Conservation (phyloP, 2,113 vertebrate species). For the Colistium nudipinnis region DNA sequence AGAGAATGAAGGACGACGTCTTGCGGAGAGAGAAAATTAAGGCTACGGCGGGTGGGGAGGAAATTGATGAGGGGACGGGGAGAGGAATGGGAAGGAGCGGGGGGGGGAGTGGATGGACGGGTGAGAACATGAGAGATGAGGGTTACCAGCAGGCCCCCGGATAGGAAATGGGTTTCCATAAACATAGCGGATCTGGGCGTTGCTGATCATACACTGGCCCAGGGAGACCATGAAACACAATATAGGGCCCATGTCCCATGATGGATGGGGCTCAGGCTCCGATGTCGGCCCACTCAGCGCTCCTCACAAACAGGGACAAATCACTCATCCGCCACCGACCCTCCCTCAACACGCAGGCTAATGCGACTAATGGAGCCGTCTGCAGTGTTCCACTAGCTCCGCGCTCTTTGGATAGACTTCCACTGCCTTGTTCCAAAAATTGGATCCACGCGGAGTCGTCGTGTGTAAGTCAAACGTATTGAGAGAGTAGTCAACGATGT, state of each 20-base stretch:
- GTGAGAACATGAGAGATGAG: slow-evolving; percentile 62
- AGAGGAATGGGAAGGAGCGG: slow-evolving; percentile 15
- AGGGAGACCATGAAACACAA: slow-evolving; percentile 66
- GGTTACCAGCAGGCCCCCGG: slow-evolving; percentile 36
- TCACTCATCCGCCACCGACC: slow-evolving; percentile 45
- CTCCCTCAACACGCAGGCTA: slow-evolving; percentile 46
- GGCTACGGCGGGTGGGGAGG: slow-evolving; percentile 28
- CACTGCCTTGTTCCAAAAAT: slow-evolving; percentile 26
- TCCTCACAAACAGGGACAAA: slow-evolving; percentile 68
- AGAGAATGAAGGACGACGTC: slow-evolving; percentile 12
- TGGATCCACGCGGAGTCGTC: slow-evolving; percentile 27
- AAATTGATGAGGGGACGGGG: too few species aligned
- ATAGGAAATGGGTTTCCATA: slow-evolving; percentile 61
- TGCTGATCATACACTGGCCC: slow-evolving; percentile 65
- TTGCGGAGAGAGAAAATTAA: slow-evolving; percentile 37
- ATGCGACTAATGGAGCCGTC: slow-evolving; percentile 74
- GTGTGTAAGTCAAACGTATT: slow-evolving; percentile 37
- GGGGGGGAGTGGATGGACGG: slow-evolving; percentile 35
- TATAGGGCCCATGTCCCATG: slow-evolving; percentile 59
- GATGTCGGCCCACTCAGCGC: slow-evolving; percentile 67
- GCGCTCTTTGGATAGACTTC: slow-evolving; percentile 46
- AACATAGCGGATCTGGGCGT: slow-evolving; percentile 58
- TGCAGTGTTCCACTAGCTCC: slow-evolving; percentile 30
- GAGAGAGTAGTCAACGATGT: neutral
- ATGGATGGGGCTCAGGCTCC: slow-evolving; percentile 69